Evolutionary conservation across 2,113 vertebrate genomes (phyloP).

Genomic region (rabbit (Oryctolagus cuniculus)): mOryCun1.1 NC_091434.1:145740001-145740500

Average conservation of each 20-base stretch:
- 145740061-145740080: too few species aligned
- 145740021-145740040: too few species aligned
- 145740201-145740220: neutral
- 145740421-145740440: neutral
- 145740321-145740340: neutral
- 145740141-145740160: neutral
- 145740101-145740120: neutral
- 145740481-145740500: too few species aligned
- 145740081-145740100: neutral
- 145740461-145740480: too few species aligned
- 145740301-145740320: neutral
- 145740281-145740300: neutral
- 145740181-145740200: neutral
- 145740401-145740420: constrained; percentile 4
- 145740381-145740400: neutral
- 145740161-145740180: neutral
- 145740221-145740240: neutral
- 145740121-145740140: neutral
- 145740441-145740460: too few species aligned
- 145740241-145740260: neutral
- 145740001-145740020: too few species aligned
- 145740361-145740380: neutral
- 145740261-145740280: neutral
- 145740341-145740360: neutral
- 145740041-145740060: too few species aligned